Conservation (phyloP, 2,888 invertebrate species). For the Callinectes sapidus region DNA sequence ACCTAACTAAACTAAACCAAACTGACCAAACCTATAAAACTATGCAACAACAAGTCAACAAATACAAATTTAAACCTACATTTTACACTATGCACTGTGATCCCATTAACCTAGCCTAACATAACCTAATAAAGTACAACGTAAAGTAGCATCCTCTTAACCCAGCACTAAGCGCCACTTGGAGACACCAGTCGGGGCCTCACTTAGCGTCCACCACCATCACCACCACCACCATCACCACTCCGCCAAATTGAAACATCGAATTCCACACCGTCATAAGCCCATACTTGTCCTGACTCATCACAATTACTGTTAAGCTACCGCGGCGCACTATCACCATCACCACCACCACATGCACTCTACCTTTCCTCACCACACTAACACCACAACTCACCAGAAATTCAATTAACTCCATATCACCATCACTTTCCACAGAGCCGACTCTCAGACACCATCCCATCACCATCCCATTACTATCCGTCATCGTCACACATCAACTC, state of each 20-base stretch:
- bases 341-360: constrained; percentile 17
- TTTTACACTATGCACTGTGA: too few relatives aligned
- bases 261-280: constrained; percentile 24
- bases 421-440: background rate
- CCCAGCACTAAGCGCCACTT: background rate
- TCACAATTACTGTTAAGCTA: constrained; percentile 19
- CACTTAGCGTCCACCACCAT: background rate
- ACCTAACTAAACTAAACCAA: too few relatives aligned
- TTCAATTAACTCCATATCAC: constrained; percentile 14
- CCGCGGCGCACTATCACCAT: background rate
- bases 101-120: too few relatives aligned
- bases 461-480: background rate
- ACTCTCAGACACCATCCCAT: background rate
- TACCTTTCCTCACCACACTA: background rate
- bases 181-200: background rate
- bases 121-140: too few relatives aligned
- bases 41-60: too few relatives aligned
- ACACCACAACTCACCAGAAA: background rate
- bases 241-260: constrained; percentile 12
- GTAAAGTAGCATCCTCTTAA: too few relatives aligned
- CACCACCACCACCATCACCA: constrained; percentile 11
- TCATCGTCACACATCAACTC: background rate
- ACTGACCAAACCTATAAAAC: too few relatives aligned
- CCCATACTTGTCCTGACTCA: constrained; percentile 26
- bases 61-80: too few relatives aligned